phyloP scores from a whole-genome alignment of 1,140 invertebrate species.

The Lerema accius region DNA sequence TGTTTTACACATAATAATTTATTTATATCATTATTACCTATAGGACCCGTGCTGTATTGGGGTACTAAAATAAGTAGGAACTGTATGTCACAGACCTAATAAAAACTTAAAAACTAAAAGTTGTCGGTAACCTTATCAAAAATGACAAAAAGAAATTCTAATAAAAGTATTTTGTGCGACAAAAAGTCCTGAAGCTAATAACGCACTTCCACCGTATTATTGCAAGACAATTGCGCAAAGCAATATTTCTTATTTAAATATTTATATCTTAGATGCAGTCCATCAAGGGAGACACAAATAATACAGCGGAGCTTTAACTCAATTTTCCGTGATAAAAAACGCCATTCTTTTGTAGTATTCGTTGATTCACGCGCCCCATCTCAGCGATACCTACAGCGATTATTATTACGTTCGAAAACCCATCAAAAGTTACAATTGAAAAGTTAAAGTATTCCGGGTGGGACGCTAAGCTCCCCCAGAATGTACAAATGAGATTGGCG shows the following conservation, averaged over 20 bases:
- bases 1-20: conserved; percentile 31
- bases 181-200: too few relatives aligned
- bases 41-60: too few relatives aligned
- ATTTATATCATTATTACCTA: background rate
- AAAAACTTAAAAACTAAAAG: too few relatives aligned
- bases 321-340: conserved; percentile 80
- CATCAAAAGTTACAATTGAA: conserved; percentile 83
- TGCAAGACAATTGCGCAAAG: background rate
- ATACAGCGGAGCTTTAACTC: conserved; percentile 66
- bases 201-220: too few relatives aligned
- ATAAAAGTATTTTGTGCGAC: too few relatives aligned
- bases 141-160: too few relatives aligned
- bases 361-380: conserved; percentile 74
- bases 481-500: conserved; percentile 77
- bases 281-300: conserved; percentile 57
- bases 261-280: conserved; percentile 38
- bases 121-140: too few relatives aligned
- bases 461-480: conserved; percentile 67
- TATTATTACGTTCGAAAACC: conserved; percentile 82
- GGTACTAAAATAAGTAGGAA: too few relatives aligned
- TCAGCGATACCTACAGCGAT: conserved; percentile 66
- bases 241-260: conserved; percentile 22
- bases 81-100: too few relatives aligned
- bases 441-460: conserved; percentile 80
- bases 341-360: conserved; percentile 75